Evolutionary conservation across 2,797 vertebrate genomes (phyloP), one percentile per base, ranked within the genome.

Genomic region (Botia almorhae): DNA sequence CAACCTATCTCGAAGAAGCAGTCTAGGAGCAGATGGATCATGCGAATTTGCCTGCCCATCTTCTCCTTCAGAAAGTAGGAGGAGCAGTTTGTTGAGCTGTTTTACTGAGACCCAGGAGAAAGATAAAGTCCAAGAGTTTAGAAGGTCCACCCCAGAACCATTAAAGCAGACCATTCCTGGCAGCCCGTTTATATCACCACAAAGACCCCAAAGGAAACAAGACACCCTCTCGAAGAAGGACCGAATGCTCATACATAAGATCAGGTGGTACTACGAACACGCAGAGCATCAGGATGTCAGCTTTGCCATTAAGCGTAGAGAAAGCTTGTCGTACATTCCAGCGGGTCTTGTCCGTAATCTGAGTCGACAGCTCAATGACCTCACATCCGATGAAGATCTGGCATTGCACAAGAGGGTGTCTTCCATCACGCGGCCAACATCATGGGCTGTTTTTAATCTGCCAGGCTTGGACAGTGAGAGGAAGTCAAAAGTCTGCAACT

Each of bases 291-390:
- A 93, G 0, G 97, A 99, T 0, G 94, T 92, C 0, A 80, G 90
- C 86, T 97, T 98, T 5, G 95, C 96, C n/a, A 89, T 98, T 81
- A 94, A 94, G 81, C 96, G 97, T 83, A 91, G 97, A 0, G 97
- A 99, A 88, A 99, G 98, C 84, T 94, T 99, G 26, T 97, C 96
- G 33, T 97, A 97, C 63, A 99, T 99, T 74, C 98, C 98, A 56
- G 93, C 96, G 2, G 98, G 98, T 21, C 86, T 98, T 68, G 97
- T 99, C 36, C 94, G 94, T 11, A 95, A 95, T 81, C 94, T 96
- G 0, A 94, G 97, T 70, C 93, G 84, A 84, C 96, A 96, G 82
- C 90, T 98, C 64, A 95, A 96, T 63, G 91, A 87, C 58, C 80
- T 92, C 53, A 95, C 95, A 0, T 86, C 88, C 82, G 90, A 92